phyloP scores from a whole-genome alignment of 2,888 invertebrate species.

The Erpobdella octoculata region DNA sequence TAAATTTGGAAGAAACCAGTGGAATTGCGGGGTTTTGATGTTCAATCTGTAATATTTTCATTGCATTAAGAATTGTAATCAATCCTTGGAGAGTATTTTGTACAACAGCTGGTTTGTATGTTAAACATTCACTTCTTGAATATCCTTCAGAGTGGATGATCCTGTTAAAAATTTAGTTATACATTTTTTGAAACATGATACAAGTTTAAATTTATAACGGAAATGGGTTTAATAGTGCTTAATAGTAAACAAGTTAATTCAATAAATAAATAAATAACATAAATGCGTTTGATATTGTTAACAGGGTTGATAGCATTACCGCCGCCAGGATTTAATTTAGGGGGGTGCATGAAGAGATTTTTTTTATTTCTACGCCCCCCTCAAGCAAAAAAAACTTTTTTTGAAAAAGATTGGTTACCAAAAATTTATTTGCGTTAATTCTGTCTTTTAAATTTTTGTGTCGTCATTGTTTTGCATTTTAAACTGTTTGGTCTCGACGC shows the following conservation, averaged over 20 bases:
- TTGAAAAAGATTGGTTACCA: too few species aligned
- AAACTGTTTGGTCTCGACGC: too few species aligned
- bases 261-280: neutral
- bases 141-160: constrained; percentile 87
- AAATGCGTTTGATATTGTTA: too few species aligned
- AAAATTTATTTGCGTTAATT: too few species aligned
- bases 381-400: too few species aligned
- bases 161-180: constrained; percentile 40
- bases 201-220: neutral
- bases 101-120: constrained; percentile 80
- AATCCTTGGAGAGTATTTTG: constrained; percentile 77
- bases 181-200: neutral
- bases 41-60: constrained; percentile 76
- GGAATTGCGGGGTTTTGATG: neutral
- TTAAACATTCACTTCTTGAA: constrained; percentile 77
- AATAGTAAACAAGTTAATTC: neutral
- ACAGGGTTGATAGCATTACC: too few species aligned
- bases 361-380: too few species aligned
- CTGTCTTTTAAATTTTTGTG: too few species aligned
- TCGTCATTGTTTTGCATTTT: too few species aligned
- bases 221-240: neutral
- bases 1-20: too few species aligned
- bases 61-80: constrained; percentile 80
- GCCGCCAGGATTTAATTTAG: too few species aligned
- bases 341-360: too few species aligned